Evolutionary conservation across 2,797 vertebrate genomes (phyloP).

Genomic region (Hafferia zeledoni): DNA sequence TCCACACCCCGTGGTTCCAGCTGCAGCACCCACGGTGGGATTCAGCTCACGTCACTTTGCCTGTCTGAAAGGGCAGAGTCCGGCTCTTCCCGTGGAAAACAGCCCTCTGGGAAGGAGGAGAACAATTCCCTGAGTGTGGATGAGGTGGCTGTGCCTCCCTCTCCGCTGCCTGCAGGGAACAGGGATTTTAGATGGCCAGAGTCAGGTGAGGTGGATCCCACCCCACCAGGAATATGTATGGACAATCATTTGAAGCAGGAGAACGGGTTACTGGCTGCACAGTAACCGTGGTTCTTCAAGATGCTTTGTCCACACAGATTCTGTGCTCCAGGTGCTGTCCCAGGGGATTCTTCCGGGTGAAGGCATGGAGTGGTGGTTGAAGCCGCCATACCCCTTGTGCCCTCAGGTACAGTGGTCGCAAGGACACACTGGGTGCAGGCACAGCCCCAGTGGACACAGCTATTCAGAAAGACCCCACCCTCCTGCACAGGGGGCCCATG

Average conservation of each 20-base stretch:
- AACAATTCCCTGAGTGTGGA: not conserved
- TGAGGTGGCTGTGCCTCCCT: not conserved
- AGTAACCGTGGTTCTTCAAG: slow-evolving; percentile 69
- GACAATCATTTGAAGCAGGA: slow-evolving; percentile 70
- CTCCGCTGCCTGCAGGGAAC: not conserved
- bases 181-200: slow-evolving; percentile 44
- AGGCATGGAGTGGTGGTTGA: slow-evolving; percentile 71
- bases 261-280: slow-evolving; percentile 57
- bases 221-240: slow-evolving; percentile 64
- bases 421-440: slow-evolving; percentile 74
- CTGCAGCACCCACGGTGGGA: slow-evolving; percentile 39
- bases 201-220: slow-evolving; percentile 64
- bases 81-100: not conserved
- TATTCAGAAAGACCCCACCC: slow-evolving; percentile 74
- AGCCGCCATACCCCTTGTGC: slow-evolving; percentile 74
- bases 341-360: slow-evolving; percentile 60
- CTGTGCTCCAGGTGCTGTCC: slow-evolving; percentile 52
- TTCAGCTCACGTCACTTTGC: slow-evolving; percentile 59
- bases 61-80: slow-evolving; percentile 43
- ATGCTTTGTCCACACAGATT: slow-evolving; percentile 74
- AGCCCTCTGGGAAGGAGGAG: not conserved
- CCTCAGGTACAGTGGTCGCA: slow-evolving; percentile 74
- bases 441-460: slow-evolving; percentile 74
- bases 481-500: slow-evolving; percentile 71
- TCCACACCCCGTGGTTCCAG: not conserved